A percentile compares a stretch with the other conserved stretches of the same genome.
phyloP scores from a whole-genome alignment of 2,113 vertebrate species.

The Lynx canadensis region DNA sequence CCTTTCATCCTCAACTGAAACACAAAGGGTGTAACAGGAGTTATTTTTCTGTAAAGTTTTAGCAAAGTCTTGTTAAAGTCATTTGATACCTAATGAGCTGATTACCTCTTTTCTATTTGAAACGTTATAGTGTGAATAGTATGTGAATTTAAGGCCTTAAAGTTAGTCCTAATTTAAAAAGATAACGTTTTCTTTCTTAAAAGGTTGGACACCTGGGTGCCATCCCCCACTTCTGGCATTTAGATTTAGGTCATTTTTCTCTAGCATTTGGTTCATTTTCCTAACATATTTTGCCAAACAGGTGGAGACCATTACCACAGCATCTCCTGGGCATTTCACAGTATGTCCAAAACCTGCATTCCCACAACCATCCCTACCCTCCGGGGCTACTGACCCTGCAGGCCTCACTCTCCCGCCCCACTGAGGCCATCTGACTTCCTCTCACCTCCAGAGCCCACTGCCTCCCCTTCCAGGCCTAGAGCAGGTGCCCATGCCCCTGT shows the following conservation, averaged over 20 bases:
- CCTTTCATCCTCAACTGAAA: not conserved
- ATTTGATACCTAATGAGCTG: constrained; percentile 73
- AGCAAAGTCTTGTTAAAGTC: constrained; percentile 68
- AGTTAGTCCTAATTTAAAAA: constrained; percentile 82
- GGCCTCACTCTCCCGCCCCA: too few relatives aligned
- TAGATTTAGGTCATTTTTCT: not conserved
- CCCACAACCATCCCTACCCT: not conserved
- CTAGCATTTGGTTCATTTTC: not conserved
- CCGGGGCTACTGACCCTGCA: not conserved
- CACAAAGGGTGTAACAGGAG: constrained; percentile 45
- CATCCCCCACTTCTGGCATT: not conserved
- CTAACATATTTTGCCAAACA: not conserved
- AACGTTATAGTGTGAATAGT: constrained; percentile 79
- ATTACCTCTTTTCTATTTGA: constrained; percentile 76
- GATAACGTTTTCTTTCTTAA: constrained; percentile 66
- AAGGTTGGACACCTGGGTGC: not conserved
- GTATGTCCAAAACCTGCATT: not conserved
- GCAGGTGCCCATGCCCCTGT: not conserved
- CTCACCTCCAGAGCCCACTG: not conserved
- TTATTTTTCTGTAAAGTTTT: constrained; percentile 74
- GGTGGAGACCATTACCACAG: not conserved
- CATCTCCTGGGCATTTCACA: not conserved
- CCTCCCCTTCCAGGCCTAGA: not conserved
- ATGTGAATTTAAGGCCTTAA: constrained; percentile 82
- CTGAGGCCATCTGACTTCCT: not conserved